phyloP scores from a whole-genome alignment of 2,797 vertebrate genomes.

The Danio tinwini region DNA sequence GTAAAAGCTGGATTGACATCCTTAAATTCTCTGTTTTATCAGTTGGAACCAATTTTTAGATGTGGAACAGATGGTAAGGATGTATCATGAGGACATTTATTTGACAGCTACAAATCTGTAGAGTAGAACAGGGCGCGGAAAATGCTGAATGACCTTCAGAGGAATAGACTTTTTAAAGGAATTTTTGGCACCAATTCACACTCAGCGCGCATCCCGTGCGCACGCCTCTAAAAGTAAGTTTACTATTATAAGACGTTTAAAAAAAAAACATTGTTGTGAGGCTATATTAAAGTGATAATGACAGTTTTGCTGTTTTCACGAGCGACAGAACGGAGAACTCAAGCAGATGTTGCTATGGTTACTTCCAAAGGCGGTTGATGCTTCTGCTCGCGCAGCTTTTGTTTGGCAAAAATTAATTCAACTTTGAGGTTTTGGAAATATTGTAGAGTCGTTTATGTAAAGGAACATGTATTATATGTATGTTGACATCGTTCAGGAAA shows the following conservation, averaged over 20 bases:
- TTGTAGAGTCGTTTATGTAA: background rate
- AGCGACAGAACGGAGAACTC: background rate
- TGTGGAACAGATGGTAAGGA: background rate
- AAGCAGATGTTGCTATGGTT: background rate
- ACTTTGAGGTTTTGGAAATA: background rate
- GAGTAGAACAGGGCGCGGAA: background rate
- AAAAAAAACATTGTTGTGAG: background rate
- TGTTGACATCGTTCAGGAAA: background rate
- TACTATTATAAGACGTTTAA: background rate
- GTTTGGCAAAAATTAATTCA: background rate
- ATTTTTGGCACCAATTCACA: background rate
- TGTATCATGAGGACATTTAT: slow-evolving; percentile 2
- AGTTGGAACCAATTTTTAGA: background rate
- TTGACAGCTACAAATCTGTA: slow-evolving; percentile 6
- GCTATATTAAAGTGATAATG: background rate
- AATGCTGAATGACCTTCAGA: slow-evolving; percentile 1
- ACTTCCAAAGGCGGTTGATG: background rate
- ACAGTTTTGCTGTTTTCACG: background rate
- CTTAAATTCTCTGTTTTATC: slow-evolving; percentile 13
- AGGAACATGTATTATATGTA: background rate
- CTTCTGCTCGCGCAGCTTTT: background rate
- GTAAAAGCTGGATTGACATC: background rate
- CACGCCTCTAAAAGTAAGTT: background rate
- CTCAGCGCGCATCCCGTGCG: background rate
- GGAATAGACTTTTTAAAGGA: background rate